A percentile compares a stretch with the other conserved stretches of the same genome.
Conservation (phyloP, 2,797 vertebrate genomes). For the Sus cebifrons region DNA sequence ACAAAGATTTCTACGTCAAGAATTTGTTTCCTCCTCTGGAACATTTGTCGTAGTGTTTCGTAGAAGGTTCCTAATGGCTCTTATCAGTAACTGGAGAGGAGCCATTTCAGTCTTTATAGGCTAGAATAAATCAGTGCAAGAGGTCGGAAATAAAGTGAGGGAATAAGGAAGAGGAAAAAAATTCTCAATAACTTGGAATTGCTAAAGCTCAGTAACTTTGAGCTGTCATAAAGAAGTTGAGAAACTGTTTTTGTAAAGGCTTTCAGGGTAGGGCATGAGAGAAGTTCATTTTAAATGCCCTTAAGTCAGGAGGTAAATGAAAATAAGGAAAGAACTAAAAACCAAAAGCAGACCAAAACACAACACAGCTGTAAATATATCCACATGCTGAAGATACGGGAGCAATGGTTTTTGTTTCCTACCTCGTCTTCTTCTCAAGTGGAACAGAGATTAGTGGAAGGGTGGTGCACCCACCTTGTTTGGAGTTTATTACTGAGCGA, state of each 20-base stretch:
- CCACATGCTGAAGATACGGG: neutral
- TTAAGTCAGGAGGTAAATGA: neutral
- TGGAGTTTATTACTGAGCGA: neutral
- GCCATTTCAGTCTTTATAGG: neutral
- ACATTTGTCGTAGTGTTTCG: conserved; percentile 23
- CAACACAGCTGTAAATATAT: neutral
- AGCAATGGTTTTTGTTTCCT: neutral
- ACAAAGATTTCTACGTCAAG: neutral
- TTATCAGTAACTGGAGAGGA: neutral
- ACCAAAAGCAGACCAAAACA: neutral
- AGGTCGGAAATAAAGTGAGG: conserved; percentile 12
- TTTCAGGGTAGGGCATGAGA: conserved; percentile 11
- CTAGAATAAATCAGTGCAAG: neutral
- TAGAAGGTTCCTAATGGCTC: neutral
- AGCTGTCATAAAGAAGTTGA: neutral
- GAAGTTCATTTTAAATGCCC: conserved; percentile 47
- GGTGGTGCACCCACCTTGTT: neutral
- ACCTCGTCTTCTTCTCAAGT: neutral
- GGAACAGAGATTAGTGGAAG: neutral
- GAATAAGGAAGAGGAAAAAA: neutral
- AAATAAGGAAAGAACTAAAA: conserved; percentile 15
- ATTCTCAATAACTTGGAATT: neutral
- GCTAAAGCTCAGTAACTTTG: neutral
- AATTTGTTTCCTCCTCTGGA: neutral
- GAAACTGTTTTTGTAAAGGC: conserved; percentile 18